Base-by-base conservation (phyloP, 2,888 invertebrate species). In the Dione juno region DNA sequence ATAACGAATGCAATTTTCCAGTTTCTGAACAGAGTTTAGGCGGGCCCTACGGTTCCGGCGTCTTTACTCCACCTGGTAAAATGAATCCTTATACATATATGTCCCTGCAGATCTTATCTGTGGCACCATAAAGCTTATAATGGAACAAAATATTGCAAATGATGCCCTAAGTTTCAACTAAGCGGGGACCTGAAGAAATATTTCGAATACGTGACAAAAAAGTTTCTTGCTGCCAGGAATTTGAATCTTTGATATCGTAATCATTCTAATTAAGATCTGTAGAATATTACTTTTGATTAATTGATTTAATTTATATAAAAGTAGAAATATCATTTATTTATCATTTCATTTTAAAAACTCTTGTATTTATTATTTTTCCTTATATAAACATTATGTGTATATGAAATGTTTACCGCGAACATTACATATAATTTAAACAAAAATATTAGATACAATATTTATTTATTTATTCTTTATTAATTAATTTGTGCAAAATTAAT, bases 1-100 rank as follows among this genome's bases (percentile, higher is more conserved):
- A 92, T 92, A 92, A 91, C 92, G 91, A 92, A 92, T 92, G 92
- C 92, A 92, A 92, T 92, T 92, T 92, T 92, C 92, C 92, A 84
- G 82, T 86, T 88, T 83, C 80, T 88, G 91, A 88, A 85, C 92
- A 89, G 87, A 88, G 90, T 90, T 91, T 86, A 88, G 90, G 88
- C 84, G 88, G 86, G 80, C 80, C 80, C 81, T 78, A 79, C 81
- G 83, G 84, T 82, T 83, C 84, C 74, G 79, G 78, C 77, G 79
- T 78, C 80, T 80, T 74, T 81, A 80, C 82, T 82, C 81, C 83
- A 85, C 85, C 87, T 86, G 79, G 74, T 76, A 73, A 75, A 72
- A 67, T 52, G 52, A 65, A 54, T 67, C 43, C 69, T 53, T 68
- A 28, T 28, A 28, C 28, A 5, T 67, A 64, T 43, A 72, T 54